Percentiles rank a stretch among this genome's conserved stretches.
Evolutionary conservation across 2,113 vertebrate species (phyloP).

Genomic region (Nipponia nippon): DNA sequence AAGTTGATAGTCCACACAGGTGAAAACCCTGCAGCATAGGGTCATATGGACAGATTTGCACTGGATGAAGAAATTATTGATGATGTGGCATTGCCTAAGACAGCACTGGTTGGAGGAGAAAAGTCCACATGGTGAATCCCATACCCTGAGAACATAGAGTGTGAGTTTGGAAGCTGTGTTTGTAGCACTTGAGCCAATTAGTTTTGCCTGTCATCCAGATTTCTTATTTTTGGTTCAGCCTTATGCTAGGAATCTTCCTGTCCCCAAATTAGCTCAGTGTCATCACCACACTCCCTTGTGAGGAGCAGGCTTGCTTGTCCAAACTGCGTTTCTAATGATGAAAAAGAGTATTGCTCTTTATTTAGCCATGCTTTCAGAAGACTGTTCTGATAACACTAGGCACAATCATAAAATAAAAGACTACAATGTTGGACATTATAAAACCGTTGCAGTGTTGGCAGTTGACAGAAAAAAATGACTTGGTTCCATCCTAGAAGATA

Average conservation of each 20-base stretch:
- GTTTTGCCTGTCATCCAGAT: not conserved
- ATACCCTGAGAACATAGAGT: not conserved
- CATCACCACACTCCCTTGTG: not conserved
- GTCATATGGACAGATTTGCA: not conserved
- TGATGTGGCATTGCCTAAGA: not conserved
- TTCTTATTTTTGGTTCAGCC: not conserved
- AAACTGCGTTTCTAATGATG: not conserved
- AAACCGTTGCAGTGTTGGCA: not conserved
- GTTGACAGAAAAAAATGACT: not conserved
- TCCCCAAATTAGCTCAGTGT: not conserved
- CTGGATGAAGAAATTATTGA: not conserved
- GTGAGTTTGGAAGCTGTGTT: not conserved
- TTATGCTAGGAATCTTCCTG: not conserved
- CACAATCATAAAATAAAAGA: not conserved
- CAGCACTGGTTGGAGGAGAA: not conserved
- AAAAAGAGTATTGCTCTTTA: not conserved
- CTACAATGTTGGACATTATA: not conserved
- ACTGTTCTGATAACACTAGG: not conserved
- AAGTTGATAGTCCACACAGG: not conserved
- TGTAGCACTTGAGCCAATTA: not conserved
- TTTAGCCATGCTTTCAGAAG: not conserved
- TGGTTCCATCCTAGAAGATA: not conserved
- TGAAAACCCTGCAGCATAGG: not conserved
- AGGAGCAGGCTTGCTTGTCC: not conserved
- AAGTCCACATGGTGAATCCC: not conserved